These are phyloP conservation scores for Notocelia uddmanniana DNA, from an alignment of 2,888 invertebrate species.

Conservation along the genomic window DNA sequence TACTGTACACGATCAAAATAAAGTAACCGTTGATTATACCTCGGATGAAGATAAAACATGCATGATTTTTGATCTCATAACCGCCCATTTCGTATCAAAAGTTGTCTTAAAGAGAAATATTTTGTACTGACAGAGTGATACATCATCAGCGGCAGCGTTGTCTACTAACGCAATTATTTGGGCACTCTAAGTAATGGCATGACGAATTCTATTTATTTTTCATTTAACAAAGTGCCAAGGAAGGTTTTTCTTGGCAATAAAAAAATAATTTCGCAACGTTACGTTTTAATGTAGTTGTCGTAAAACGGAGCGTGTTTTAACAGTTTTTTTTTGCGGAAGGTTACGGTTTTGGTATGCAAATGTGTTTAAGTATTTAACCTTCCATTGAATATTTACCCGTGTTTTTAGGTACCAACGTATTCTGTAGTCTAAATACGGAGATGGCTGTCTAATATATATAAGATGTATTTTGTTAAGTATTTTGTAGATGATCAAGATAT, in stretches of 20 bases:
- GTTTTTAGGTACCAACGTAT: neutral
- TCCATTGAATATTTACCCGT: neutral
- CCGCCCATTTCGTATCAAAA: neutral
- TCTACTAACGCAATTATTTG: conserved; percentile 37
- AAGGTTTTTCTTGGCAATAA: conserved; percentile 25
- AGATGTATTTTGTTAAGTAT: neutral
- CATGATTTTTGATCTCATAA: neutral
- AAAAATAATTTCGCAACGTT: conserved; percentile 27
- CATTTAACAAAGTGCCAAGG: conserved; percentile 37
- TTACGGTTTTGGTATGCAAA: conserved; percentile 5
- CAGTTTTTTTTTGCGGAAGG: conserved; percentile 2
- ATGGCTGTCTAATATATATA: neutral
- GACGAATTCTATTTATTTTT: conserved; percentile 38
- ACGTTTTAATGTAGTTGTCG: conserved; percentile 36
- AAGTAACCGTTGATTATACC: no score
- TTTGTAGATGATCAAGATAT: neutral
- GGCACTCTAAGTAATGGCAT: conserved; percentile 27
- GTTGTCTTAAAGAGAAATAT: neutral
- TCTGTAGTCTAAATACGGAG: neutral
- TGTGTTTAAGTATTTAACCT: conserved; percentile 2
- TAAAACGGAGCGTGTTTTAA: conserved; percentile 22
- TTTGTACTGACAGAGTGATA: neutral
- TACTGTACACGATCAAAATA: no score
- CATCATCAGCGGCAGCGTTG: neutral
- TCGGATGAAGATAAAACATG: neutral